phyloP scores from a whole-genome alignment of 1,140 invertebrate genomes.

The Araneus ventricosus region DNA sequence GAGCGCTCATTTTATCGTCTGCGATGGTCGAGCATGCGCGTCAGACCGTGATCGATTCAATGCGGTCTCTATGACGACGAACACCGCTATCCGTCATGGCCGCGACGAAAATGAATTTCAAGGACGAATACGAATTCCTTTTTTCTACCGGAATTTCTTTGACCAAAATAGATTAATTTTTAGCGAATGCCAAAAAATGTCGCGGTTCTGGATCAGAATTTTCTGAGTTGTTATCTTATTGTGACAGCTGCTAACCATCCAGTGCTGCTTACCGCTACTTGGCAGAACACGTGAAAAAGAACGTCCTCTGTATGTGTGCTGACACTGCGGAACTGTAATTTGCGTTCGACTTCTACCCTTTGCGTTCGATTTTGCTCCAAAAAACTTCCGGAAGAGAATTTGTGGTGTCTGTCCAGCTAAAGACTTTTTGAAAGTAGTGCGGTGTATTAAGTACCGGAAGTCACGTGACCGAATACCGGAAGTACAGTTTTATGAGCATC shows the following conservation, averaged over 20 bases:
- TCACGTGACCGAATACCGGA: conserved; percentile 19
- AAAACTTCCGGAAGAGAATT: background rate
- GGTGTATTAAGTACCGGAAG: background rate
- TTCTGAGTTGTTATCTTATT: conserved; percentile 28
- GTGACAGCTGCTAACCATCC: conserved; percentile 6
- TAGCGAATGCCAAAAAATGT: background rate
- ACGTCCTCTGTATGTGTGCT: conserved; percentile 22
- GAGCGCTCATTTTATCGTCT: background rate
- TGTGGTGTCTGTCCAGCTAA: background rate
- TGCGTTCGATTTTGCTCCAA: conserved; percentile 1
- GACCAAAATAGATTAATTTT: background rate
- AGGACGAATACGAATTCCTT: conserved; percentile 15
- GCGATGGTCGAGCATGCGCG: conserved; percentile 47
- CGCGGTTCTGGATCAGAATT: background rate
- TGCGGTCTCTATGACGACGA: conserved; percentile 41
- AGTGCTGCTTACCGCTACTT: background rate
- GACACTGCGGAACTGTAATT: conserved; percentile 28
- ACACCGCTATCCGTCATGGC: conserved; percentile 60
- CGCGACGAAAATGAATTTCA: conserved; percentile 42
- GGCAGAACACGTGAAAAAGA: conserved; percentile 51
- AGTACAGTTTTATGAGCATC: background rate
- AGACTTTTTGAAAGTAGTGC: background rate
- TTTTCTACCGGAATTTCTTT: background rate
- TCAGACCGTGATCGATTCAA: conserved; percentile 14
- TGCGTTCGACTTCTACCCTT: conserved; percentile 7